Evolutionary conservation across 2,797 vertebrate species (phyloP).

Genomic region (Tamandua tetradactyla): DNA sequence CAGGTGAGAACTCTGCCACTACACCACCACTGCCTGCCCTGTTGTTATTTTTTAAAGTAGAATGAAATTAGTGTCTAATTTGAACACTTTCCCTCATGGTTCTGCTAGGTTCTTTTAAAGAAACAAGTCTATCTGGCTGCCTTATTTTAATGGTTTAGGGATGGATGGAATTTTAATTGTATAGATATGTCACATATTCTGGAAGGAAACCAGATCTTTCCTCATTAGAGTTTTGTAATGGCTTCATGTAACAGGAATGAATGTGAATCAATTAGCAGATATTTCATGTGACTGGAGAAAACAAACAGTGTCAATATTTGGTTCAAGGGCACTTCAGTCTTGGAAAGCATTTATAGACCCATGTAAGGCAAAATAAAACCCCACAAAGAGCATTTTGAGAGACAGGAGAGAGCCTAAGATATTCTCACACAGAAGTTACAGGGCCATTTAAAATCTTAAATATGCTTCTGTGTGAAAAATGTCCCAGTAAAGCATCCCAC

Average conservation of each 20-base stretch:
- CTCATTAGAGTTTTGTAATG: slow-evolving; percentile 47
- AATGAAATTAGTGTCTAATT: slow-evolving; percentile 21
- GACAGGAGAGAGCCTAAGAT: slow-evolving; percentile 78
- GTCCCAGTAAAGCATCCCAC: slow-evolving; percentile 80
- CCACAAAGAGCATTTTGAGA: slow-evolving; percentile 70
- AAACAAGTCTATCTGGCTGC: slow-evolving; percentile 56
- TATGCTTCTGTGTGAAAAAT: slow-evolving; percentile 75
- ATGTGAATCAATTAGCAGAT: slow-evolving; percentile 66
- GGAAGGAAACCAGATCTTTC: slow-evolving; percentile 75
- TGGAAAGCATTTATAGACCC: slow-evolving; percentile 70
- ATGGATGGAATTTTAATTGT: slow-evolving; percentile 80
- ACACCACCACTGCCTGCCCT: no score
- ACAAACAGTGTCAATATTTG: slow-evolving; percentile 70
- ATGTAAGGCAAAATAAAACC: slow-evolving; percentile 80
- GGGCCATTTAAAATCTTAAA: slow-evolving; percentile 75
- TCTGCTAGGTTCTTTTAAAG: slow-evolving; percentile 57
- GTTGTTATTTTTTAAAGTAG: slow-evolving; percentile 54
- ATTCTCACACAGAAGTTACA: slow-evolving; percentile 78
- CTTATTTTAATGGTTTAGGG: slow-evolving; percentile 68
- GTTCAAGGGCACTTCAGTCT: slow-evolving; percentile 68
- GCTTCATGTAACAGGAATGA: slow-evolving; percentile 62
- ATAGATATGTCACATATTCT: slow-evolving; percentile 64
- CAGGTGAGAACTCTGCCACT: no score
- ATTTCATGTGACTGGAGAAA: slow-evolving; percentile 70
- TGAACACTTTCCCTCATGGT: slow-evolving; percentile 46